Base-by-base conservation (phyloP, 2,797 vertebrate genomes). In the Schizopygopsis pylzovi region DNA sequence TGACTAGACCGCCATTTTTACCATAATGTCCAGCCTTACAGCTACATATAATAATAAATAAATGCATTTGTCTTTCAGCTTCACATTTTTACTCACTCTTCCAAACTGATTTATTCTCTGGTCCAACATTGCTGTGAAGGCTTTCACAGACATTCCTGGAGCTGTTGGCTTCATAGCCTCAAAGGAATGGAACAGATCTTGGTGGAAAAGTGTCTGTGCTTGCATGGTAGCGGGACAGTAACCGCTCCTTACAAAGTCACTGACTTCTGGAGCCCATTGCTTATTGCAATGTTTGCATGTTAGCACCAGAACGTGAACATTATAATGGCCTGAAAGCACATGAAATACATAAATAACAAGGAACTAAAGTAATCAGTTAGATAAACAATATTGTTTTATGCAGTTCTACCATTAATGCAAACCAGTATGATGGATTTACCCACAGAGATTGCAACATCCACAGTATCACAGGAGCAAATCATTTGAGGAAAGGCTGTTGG, bases 151-250 rank as follows among this genome's bases (percentile, higher is more conserved):
- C 75, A 79, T 85, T 70, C 61, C 75, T 71, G 83, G 76, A 79
- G 83, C 83, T 71, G 73, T 15, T 54, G 83, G 79, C 76, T 85
- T 85, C 75, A 85, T 78, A 41, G 83, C 75, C 15, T 79, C 75
- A 71, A 79, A 85, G 43, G 56, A 85, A 85, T 79, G 43, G 33
- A 85, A 79, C 16, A 85, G 33, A 56, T 85, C 75, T 79, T 79
- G 63, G 63, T 79, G 45, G 47, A 85, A 85, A 15, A 79, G 76
- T 10, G 83, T 85, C 63, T 85, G 83, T 79, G 45, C 59, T 56
- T 85, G 75, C 75, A 85, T 85, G 59, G 83, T 79, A 56, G 75
- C 75, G 1, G 83, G 83, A 75, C 83, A 85, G 75, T 85, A 85
- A 25, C 83, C 83, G 71, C 47, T 79, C 68, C 65, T 85, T 70